These are phyloP conservation scores for Sericinus montela DNA, from an alignment of 2,888 invertebrate genomes.

Conservation along the genomic window DNA sequence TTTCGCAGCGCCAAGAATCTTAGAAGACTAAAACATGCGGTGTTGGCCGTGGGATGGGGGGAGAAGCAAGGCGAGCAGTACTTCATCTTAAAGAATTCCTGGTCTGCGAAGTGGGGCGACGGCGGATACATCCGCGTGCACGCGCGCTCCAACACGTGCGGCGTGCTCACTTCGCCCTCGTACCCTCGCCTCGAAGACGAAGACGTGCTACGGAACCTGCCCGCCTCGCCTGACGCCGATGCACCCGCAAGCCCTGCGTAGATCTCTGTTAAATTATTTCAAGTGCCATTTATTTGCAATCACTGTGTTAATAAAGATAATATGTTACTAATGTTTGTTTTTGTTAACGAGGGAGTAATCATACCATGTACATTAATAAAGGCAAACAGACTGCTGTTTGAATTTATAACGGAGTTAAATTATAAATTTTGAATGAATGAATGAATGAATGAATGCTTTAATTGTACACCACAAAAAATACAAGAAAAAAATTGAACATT, in stretches of 20 bases:
- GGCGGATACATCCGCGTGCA: conserved; percentile 52
- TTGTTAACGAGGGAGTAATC: too few species aligned
- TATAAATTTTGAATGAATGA: too few species aligned
- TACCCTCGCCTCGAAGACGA: conserved; percentile 44
- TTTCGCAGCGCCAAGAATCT: conserved; percentile 35
- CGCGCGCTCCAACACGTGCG: conserved; percentile 56
- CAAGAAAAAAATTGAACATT: too few species aligned
- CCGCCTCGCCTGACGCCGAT: not conserved
- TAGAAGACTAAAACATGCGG: conserved; percentile 47
- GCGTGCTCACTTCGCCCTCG: conserved; percentile 49
- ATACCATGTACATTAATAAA: too few species aligned
- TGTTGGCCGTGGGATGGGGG: conserved; percentile 64
- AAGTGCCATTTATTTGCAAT: not conserved
- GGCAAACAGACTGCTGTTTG: too few species aligned
- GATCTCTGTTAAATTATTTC: not conserved
- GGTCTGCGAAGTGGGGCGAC: conserved; percentile 53
- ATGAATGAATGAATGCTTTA: too few species aligned
- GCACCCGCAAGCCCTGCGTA: not conserved
- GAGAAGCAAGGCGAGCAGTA: conserved; percentile 41
- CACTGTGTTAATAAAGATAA: too few species aligned
- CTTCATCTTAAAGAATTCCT: conserved; percentile 65
- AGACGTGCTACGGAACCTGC: conserved; percentile 35
- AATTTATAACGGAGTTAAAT: too few species aligned
- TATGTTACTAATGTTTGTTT: too few species aligned
- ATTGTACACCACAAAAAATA: too few species aligned